phyloP scores from a whole-genome alignment of 2,888 invertebrate species.

The Leptinotarsa haldemani region DNA sequence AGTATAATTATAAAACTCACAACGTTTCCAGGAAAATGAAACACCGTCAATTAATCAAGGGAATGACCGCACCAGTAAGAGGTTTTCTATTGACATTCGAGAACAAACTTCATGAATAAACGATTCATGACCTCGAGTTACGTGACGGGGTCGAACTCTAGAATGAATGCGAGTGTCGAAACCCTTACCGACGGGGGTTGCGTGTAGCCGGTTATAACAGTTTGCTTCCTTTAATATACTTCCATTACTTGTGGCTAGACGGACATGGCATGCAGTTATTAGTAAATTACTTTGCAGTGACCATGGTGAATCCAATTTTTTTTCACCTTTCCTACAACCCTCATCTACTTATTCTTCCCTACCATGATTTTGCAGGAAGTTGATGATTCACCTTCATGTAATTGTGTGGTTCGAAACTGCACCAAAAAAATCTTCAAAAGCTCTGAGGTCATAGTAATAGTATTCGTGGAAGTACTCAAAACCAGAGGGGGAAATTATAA shows the following conservation, averaged over 20 bases:
- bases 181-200: constrained; percentile 23
- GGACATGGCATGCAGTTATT: constrained; percentile 20
- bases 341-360: neutral
- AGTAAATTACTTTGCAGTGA: constrained; percentile 19
- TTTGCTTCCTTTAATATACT: constrained; percentile 27
- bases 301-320: neutral
- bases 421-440: too few relatives aligned
- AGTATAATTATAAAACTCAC: neutral
- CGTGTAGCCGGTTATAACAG: constrained; percentile 24
- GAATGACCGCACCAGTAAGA: neutral
- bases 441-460: too few relatives aligned
- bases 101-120: constrained; percentile 26
- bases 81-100: constrained; percentile 26
- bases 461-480: too few relatives aligned
- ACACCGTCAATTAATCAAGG: constrained; percentile 1
- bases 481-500: too few relatives aligned
- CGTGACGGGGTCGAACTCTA: constrained; percentile 26
- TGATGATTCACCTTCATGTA: too few relatives aligned
- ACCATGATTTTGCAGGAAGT: neutral
- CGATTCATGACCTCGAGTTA: constrained; percentile 23
- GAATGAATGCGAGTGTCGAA: neutral
- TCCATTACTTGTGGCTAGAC: constrained; percentile 26
- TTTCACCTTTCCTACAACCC: neutral
- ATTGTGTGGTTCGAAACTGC: too few relatives aligned
- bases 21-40: neutral